Evolutionary conservation across 2,888 invertebrate species (phyloP).

Genomic region (Pyrocoelia pectoralis): DNA sequence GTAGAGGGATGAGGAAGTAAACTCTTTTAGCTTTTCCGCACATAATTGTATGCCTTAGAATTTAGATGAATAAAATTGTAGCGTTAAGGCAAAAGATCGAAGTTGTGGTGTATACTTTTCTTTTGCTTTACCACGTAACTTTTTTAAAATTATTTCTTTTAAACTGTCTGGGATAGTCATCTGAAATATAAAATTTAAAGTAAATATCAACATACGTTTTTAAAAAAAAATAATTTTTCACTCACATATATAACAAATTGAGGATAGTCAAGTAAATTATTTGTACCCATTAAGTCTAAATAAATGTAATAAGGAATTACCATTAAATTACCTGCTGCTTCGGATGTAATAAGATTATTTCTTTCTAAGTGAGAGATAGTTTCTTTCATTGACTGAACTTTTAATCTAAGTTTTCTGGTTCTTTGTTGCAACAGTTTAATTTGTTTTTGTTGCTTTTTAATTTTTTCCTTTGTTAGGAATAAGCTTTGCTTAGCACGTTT

Average conservation of each 20-base stretch:
- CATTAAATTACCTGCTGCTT: not conserved
- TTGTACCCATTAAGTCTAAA: not conserved
- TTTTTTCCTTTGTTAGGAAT: not conserved
- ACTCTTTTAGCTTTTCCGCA: not conserved
- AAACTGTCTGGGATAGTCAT: not conserved
- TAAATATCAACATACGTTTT: not conserved
- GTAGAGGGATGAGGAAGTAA: not conserved
- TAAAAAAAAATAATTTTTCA: not conserved
- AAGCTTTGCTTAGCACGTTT: not conserved
- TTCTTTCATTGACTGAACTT: slow-evolving; percentile 2
- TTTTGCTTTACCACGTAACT: not conserved
- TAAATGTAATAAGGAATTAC: not conserved
- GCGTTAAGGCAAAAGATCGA: not conserved
- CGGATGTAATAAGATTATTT: not conserved
- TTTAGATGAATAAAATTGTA: slow-evolving; percentile 4
- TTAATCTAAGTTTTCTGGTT: not conserved
- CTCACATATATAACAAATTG: not conserved
- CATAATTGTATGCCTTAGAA: slow-evolving; percentile 2
- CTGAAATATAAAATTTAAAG: not conserved
- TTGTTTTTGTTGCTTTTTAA: not conserved
- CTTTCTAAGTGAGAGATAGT: not conserved
- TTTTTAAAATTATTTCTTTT: no score
- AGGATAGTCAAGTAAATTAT: not conserved
- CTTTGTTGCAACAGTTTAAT: slow-evolving; percentile 1
- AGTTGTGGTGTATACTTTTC: not conserved